phyloP scores from a whole-genome alignment of 2,797 vertebrate species.

The Etheostoma nigrum region DNA sequence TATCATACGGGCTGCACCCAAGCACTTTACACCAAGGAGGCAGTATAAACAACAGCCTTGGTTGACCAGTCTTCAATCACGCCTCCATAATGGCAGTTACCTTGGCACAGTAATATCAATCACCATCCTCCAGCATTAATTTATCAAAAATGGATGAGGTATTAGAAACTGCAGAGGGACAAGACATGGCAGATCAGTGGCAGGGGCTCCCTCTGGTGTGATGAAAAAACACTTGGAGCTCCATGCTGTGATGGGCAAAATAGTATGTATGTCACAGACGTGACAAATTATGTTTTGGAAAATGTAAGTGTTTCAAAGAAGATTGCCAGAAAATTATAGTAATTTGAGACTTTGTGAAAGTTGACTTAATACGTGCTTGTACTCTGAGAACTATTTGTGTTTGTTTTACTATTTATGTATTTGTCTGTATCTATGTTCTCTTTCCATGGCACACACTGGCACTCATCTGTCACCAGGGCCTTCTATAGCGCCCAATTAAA shows the following conservation, averaged over 20 bases:
- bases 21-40: slow-evolving; percentile 69
- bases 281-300: slow-evolving; percentile 41
- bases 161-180: slow-evolving; percentile 53
- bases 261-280: slow-evolving; percentile 39
- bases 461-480: slow-evolving; percentile 1
- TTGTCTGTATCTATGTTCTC: neutral
- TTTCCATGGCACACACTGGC: neutral
- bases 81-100: slow-evolving; percentile 70
- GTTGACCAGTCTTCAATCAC: slow-evolving; percentile 68
- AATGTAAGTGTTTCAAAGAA: slow-evolving; percentile 33
- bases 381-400: slow-evolving; percentile 7
- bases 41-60: slow-evolving; percentile 74
- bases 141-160: slow-evolving; percentile 67
- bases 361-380: slow-evolving; percentile 17
- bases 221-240: slow-evolving; percentile 55
- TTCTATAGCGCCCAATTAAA: neutral
- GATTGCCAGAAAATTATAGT: slow-evolving; percentile 37
- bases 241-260: slow-evolving; percentile 35
- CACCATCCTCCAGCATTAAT: slow-evolving; percentile 72
- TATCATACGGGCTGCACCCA: slow-evolving; percentile 64
- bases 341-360: slow-evolving; percentile 37
- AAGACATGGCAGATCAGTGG: slow-evolving; percentile 47
- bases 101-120: slow-evolving; percentile 75
- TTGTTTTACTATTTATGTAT: slow-evolving; percentile 9
- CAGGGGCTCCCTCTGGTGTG: slow-evolving; percentile 78